Conservation (phyloP, 2,888 invertebrate species). For the Acleris cristana region DNA sequence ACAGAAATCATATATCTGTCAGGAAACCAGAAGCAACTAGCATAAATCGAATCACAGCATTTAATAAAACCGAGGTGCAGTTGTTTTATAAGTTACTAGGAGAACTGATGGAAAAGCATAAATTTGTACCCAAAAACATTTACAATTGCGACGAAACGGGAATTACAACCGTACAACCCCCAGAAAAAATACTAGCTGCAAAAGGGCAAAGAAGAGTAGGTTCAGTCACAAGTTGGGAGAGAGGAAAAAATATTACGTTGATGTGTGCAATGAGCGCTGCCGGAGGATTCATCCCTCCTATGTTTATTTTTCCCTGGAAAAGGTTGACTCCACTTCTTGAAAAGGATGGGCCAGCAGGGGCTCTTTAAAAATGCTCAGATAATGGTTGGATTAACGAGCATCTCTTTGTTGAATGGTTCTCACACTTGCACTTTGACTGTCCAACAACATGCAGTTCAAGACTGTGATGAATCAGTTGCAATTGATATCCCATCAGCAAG, state of each 20-base stretch:
- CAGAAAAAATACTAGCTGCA: slow-evolving; percentile 57
- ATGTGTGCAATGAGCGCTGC: slow-evolving; percentile 63
- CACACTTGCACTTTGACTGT: too few species aligned
- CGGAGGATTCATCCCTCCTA: slow-evolving; percentile 63
- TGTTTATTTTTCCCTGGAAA: slow-evolving; percentile 70
- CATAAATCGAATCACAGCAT: slow-evolving; percentile 47
- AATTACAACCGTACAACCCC: slow-evolving; percentile 59
- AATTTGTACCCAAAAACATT: slow-evolving; percentile 48
- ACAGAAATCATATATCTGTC: slow-evolving; percentile 42
- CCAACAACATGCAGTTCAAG: too few species aligned
- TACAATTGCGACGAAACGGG: slow-evolving; percentile 69
- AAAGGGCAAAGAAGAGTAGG: slow-evolving; percentile 65
- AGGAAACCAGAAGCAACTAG: slow-evolving; percentile 49
- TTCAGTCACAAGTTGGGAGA: slow-evolving; percentile 60
- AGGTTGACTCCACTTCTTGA: slow-evolving; percentile 59
- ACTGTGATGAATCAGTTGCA: background rate
- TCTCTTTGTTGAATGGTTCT: slow-evolving; percentile 46
- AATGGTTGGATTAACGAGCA: slow-evolving; percentile 50
- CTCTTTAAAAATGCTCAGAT: slow-evolving; percentile 51
- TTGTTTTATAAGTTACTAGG: slow-evolving; percentile 45
- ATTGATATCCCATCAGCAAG: background rate
- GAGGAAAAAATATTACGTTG: slow-evolving; percentile 62
- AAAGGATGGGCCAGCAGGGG: slow-evolving; percentile 60
- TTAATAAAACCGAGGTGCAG: slow-evolving; percentile 47
- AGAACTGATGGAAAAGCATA: slow-evolving; percentile 45